These are phyloP conservation scores for Vandiemenella viatica DNA, from an alignment of 2,888 invertebrate species.

Conservation along the genomic window DNA sequence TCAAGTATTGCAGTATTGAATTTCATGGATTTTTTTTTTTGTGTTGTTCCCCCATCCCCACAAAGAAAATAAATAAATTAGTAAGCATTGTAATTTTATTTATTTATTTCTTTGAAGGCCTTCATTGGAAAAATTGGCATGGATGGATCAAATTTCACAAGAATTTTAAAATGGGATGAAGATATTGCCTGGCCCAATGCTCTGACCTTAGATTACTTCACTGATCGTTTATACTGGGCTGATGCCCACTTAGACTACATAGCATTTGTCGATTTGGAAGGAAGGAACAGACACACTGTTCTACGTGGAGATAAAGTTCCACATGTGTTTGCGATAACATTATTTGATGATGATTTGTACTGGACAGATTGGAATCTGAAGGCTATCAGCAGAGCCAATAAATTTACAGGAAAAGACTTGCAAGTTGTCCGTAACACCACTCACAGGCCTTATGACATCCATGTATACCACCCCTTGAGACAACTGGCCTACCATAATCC, in stretches of 20 bases:
- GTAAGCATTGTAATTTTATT: too few species aligned
- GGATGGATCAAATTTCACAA: conserved; percentile 84
- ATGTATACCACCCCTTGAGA: conserved; percentile 76
- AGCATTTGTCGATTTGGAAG: conserved; percentile 86
- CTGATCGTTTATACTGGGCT: conserved; percentile 90
- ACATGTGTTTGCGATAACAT: conserved; percentile 85
- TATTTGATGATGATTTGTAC: conserved; percentile 86
- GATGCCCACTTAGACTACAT: conserved; percentile 98
- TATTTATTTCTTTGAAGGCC: conserved; percentile 54
- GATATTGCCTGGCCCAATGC: conserved; percentile 99
- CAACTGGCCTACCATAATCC: conserved; percentile 80
- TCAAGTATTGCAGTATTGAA: too few species aligned
- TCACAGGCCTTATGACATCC: conserved; percentile 87
- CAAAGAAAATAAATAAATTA: too few species aligned
- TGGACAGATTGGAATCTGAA: conserved; percentile 99
- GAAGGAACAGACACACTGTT: conserved; percentile 68
- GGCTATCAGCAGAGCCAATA: conserved; percentile 79
- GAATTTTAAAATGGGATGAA: conserved; percentile 80
- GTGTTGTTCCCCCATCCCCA: too few species aligned
- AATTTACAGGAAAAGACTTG: conserved; percentile 54
- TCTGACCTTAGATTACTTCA: conserved; percentile 88
- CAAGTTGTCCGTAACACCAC: conserved; percentile 73
- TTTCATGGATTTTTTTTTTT: too few species aligned
- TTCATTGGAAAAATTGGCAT: conserved; percentile 94
- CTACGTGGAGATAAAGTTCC: conserved; percentile 68